Percentiles rank a stretch among this genome's conserved stretches.
Evolutionary conservation across 2,113 vertebrate species (phyloP).

Genomic region (Prinia subflava): DNA sequence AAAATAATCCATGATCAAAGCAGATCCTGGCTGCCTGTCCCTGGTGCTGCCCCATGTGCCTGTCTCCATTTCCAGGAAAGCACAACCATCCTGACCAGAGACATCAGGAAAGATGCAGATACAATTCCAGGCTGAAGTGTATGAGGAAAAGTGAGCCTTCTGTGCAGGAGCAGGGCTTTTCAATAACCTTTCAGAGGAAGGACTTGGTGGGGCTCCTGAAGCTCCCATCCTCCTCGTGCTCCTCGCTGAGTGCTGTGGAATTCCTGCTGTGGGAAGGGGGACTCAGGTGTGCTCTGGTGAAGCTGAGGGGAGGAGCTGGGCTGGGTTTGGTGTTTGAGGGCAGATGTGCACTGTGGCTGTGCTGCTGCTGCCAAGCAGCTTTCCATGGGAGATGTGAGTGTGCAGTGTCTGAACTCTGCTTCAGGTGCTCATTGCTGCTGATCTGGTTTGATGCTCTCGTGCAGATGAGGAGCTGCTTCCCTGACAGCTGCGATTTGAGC

Average conservation of each 20-base stretch:
- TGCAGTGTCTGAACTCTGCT: neutral
- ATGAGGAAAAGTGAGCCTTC: rapidly evolving
- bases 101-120: neutral
- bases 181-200: neutral
- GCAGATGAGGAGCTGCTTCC: neutral
- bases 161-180: neutral
- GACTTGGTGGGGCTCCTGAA: neutral
- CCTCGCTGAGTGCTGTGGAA: neutral
- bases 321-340: neutral
- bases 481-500: neutral
- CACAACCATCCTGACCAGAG: neutral
- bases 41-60: rapidly evolving
- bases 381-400: rapidly evolving
- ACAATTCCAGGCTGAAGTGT: neutral
- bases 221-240: rapidly evolving
- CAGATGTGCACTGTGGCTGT: neutral
- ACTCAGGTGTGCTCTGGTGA: rapidly evolving
- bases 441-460: neutral
- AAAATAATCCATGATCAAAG: rapidly evolving
- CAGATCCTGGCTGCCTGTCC: neutral
- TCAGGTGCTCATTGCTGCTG: neutral
- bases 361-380: neutral
- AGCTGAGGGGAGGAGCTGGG: rapidly evolving
- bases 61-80: neutral
- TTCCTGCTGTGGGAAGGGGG: rapidly evolving